Base-by-base conservation (phyloP, 2,113 vertebrate genomes). In the Chiloscyllium plagiosum region DNA sequence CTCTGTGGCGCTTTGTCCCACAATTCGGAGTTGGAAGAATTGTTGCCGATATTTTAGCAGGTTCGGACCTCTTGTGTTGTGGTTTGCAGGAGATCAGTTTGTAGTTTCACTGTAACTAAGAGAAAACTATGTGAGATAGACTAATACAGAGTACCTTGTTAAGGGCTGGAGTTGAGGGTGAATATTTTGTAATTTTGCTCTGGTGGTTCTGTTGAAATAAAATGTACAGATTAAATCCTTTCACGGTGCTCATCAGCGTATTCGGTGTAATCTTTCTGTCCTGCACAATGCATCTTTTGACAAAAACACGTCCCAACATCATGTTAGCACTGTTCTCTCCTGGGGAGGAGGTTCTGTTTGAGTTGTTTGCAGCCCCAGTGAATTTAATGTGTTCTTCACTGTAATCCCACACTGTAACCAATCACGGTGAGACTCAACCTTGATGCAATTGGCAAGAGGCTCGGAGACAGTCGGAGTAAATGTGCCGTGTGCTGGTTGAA, bases 161-260 rank as follows among this genome's bases (percentile, higher is more conserved):
- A 33, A 2, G 56, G 89, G 17, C 20, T 6, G 17, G 78, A 17
- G 78, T 80, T 3, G 13, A 17, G 78, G 33, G 61, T 37, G 89
- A 66, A 37, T 93, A 93, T 68, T 93, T 68, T 68, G 61, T 66
- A 93, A 42, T 68, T 93, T 15, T 66, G 61, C 33, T 65, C 61
- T 37, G 61, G 33, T 93, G 89, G 61, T 93, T 37, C 8, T 20
- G 33, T n/a, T 93, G 89, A 66, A 93, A 93, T 93, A 93, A 93
- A 68, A 19, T 93, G 65, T 93, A 37, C n/a, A 17, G 29, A 66
- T 93, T 37, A 37, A 22, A 19, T 92, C 33, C 26, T 66, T 65
- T 89, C 26, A 26, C 20, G 10, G 22, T 47, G 37, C 8, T 19
- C n/a, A 19, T 19, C 5, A 20, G n/a, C 33, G 17, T 13, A 4